phyloP scores from a whole-genome alignment of 2,113 vertebrate species.

The Actenoides hombroni region DNA sequence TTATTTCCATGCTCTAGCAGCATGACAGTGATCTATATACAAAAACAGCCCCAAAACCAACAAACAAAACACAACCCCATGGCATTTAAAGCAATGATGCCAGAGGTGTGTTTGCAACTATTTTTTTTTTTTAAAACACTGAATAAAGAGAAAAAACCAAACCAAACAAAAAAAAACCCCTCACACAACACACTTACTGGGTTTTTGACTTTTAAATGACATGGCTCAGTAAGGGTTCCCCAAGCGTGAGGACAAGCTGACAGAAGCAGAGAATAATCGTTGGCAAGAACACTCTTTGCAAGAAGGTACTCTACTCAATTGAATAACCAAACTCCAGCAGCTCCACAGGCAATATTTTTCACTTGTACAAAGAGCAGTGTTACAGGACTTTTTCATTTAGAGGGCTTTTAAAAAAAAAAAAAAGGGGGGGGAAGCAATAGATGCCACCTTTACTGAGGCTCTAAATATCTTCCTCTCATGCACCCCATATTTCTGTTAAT shows the following conservation, averaged over 20 bases:
- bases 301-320: conserved; percentile 21
- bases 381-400: conserved; percentile 37
- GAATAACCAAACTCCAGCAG: conserved; percentile 59
- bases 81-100: not conserved
- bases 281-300: conserved; percentile 61
- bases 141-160: too few species aligned
- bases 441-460: not conserved
- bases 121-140: too few species aligned
- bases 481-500: not conserved
- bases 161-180: not conserved
- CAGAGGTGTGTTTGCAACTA: conserved; percentile 2
- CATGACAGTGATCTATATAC: not conserved
- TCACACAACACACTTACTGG: not conserved
- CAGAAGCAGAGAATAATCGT: conserved; percentile 51
- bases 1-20: not conserved
- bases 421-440: not conserved
- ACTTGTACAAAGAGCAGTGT: conserved; percentile 45
- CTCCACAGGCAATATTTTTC: conserved; percentile 33
- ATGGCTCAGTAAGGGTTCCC: conserved; percentile 21
- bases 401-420: not conserved
- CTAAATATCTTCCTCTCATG: not conserved
- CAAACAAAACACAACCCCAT: not conserved
- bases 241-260: conserved; percentile 12
- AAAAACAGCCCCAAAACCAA: not conserved
- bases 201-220: conserved; percentile 67